Percentiles rank a stretch among this genome's conserved stretches.
These are phyloP conservation scores for Eptesicus fuscus DNA, from an alignment of 2,113 vertebrate species.

Conservation along the genomic window DNA sequence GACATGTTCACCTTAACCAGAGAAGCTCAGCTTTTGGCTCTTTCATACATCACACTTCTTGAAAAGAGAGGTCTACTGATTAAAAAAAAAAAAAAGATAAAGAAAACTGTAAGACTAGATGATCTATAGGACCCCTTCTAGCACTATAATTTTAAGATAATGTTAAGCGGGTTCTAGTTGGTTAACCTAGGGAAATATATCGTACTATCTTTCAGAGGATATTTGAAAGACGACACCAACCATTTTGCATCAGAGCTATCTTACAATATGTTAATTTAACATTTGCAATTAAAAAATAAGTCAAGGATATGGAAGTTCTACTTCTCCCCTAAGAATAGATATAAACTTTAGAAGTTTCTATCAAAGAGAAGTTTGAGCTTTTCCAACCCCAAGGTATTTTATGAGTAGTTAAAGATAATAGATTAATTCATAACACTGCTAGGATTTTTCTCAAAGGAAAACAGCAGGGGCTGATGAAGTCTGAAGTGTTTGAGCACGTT, in stretches of 20 bases:
- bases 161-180: not conserved
- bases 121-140: not conserved
- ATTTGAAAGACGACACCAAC: constrained; percentile 20
- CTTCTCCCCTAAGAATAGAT: constrained; percentile 43
- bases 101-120: not conserved
- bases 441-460: constrained; percentile 31
- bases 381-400: constrained; percentile 2
- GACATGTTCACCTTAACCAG: not conserved
- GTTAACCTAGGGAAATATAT: not conserved
- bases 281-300: constrained; percentile 65
- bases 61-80: not conserved
- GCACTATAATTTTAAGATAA: not conserved
- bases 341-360: constrained; percentile 51
- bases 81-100: not conserved
- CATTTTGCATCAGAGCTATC: constrained; percentile 42
- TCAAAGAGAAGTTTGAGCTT: constrained; percentile 56
- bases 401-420: constrained; percentile 50
- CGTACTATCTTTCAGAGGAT: not conserved
- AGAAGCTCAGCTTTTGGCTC: not conserved
- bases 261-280: constrained; percentile 65
- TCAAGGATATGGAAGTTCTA: constrained; percentile 40
- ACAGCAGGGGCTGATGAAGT: constrained; percentile 3
- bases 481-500: not conserved
- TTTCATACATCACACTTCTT: not conserved
- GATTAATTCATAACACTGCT: constrained; percentile 37